A percentile compares a stretch with the other conserved stretches of the same genome.
phyloP scores from a whole-genome alignment of 2,113 vertebrate species.

The Scopus umbretta region DNA sequence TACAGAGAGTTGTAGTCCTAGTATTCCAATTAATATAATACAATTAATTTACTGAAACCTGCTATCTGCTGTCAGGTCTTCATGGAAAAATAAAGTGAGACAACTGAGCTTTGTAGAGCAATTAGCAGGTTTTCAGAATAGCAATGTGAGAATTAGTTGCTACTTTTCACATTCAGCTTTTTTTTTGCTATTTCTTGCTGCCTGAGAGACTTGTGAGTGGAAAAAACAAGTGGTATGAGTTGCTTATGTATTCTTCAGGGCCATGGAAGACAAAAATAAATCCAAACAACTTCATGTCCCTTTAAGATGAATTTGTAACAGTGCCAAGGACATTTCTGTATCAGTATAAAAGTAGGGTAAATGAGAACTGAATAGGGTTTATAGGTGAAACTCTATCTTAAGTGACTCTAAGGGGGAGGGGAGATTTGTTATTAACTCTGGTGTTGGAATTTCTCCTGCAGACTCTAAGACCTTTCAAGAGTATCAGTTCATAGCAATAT shows the following conservation, averaged over 20 bases:
- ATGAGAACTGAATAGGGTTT: not conserved
- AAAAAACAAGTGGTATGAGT: not conserved
- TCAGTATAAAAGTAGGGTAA: not conserved
- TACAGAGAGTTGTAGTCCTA: not conserved
- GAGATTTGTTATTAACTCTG: not conserved
- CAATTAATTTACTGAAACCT: not conserved
- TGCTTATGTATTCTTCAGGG: not conserved
- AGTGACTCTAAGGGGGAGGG: accelerated
- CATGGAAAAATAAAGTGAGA: not conserved
- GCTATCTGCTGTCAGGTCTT: not conserved
- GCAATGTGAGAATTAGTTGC: not conserved
- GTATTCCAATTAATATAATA: not conserved
- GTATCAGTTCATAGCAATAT: not conserved
- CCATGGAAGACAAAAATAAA: not conserved
- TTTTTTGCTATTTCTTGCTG: not conserved
- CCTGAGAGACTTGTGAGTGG: not conserved
- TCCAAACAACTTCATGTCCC: not conserved
- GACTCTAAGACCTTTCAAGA: not conserved
- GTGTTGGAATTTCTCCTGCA: not conserved
- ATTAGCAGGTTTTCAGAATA: constrained; percentile 14
- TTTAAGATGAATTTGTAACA: not conserved
- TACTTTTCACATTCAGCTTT: not conserved
- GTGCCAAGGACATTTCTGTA: not conserved
- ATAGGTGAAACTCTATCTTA: not conserved
- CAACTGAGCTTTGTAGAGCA: not conserved